Conservation (phyloP, 2,888 invertebrate species). For the Eudasyphora cyanicolor region DNA sequence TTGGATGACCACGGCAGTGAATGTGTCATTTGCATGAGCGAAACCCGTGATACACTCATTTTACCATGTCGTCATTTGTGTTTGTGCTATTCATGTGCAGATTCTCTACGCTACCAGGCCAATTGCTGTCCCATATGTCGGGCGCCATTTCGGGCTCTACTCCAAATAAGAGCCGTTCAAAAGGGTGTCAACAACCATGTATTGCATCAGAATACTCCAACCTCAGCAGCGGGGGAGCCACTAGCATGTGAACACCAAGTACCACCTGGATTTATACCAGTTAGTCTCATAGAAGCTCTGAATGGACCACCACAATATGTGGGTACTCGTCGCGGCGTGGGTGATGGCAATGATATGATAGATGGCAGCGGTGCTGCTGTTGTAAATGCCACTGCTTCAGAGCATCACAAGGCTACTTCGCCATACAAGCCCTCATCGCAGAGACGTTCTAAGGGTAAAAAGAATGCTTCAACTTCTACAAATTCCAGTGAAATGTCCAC, state of each 20-base stretch:
- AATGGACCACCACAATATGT: conserved; percentile 89
- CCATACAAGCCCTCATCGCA: conserved; percentile 77
- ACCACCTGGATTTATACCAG: conserved; percentile 95
- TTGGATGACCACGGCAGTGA: conserved; percentile 97
- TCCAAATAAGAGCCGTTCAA: conserved; percentile 96
- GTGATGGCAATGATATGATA: conserved; percentile 66
- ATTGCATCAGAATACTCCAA: conserved; percentile 82
- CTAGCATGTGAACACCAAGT: conserved; percentile 82
- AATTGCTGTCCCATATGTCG: conserved; percentile 99
- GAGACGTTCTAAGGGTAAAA: conserved; percentile 75
- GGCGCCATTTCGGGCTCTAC: conserved; percentile 97
- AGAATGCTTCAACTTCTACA: conserved; percentile 74
- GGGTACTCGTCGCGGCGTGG: conserved; percentile 57
- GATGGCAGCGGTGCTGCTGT: conserved; percentile 83
- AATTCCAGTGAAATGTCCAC: conserved; percentile 73
- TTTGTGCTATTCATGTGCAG: conserved; percentile 97
- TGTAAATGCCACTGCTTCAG: conserved; percentile 67
- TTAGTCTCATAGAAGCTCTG: conserved; percentile 96
- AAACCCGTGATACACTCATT: conserved; percentile 97
- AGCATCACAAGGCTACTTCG: conserved; percentile 74
- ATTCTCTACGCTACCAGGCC: conserved; percentile 97
- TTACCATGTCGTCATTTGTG: conserved; percentile 98
- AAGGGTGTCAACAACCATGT: conserved; percentile 81
- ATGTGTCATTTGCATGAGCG: conserved; percentile 99
- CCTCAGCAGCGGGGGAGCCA: conserved; percentile 81